These are phyloP conservation scores for Drosophila atroscutellata DNA, from an alignment of 2,888 invertebrate genomes.

Conservation along the genomic window DNA sequence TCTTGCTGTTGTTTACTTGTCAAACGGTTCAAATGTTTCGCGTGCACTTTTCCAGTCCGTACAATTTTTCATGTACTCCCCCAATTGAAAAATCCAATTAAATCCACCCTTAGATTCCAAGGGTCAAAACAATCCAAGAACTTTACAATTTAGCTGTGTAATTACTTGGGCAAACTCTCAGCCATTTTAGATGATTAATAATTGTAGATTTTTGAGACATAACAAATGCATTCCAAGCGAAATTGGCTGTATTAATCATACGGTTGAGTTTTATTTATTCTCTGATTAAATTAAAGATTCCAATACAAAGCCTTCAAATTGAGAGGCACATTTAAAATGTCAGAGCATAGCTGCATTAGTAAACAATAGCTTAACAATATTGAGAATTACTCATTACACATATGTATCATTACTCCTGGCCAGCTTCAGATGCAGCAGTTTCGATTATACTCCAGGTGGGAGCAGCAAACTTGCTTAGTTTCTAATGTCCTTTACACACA, in stretches of 20 bases:
- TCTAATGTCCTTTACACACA: background rate
- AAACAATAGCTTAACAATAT: background rate
- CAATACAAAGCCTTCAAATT: background rate
- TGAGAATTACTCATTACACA: background rate
- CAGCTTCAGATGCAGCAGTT: background rate
- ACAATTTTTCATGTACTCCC: conserved; percentile 41
- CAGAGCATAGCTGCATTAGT: background rate
- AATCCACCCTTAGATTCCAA: conserved; percentile 1
- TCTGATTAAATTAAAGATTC: background rate
- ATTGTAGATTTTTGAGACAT: background rate
- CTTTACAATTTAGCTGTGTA: conserved; percentile 24
- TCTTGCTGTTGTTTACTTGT: conserved; percentile 35
- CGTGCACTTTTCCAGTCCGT: conserved; percentile 47
- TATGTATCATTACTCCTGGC: background rate
- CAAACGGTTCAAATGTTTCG: conserved; percentile 10
- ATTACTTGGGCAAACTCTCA: conserved; percentile 32
- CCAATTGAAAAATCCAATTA: conserved; percentile 46
- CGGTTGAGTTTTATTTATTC: background rate
- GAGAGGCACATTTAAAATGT: background rate
- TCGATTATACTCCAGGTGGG: conserved; percentile 14
- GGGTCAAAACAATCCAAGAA: conserved; percentile 6
- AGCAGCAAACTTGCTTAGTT: conserved; percentile 15
- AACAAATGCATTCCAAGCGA: conserved; percentile 2
- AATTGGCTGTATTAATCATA: conserved; percentile 10
- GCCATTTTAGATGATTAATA: conserved; percentile 23